phyloP scores from a whole-genome alignment of 2,797 vertebrate species.

The Sciaenops ocellatus region DNA sequence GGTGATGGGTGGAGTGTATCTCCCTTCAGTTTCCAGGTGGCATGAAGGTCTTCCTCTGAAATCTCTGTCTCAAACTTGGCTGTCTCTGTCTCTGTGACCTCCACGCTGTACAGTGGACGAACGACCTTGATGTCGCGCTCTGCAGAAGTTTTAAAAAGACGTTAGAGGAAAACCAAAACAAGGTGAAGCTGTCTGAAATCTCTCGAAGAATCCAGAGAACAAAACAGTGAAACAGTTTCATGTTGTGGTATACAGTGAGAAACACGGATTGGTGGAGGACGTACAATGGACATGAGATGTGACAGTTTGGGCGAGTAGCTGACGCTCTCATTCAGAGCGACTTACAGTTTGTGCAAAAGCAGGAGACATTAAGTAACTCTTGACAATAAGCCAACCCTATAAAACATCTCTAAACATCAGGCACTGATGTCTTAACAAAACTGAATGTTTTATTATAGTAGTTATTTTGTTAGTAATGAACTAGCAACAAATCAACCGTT shows the following conservation, averaged over 20 bases:
- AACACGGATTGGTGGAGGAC: not conserved
- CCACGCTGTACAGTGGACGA: slow-evolving; percentile 93
- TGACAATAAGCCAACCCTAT: slow-evolving; percentile 37
- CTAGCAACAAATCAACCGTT: not conserved
- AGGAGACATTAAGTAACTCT: not conserved
- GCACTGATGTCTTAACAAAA: not conserved
- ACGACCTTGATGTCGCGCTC: slow-evolving; percentile 96
- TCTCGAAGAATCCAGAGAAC: not conserved
- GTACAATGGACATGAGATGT: not conserved
- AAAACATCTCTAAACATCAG: not conserved
- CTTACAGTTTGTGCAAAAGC: slow-evolving; percentile 64
- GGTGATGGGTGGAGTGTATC: slow-evolving; percentile 90
- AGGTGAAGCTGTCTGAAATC: not conserved
- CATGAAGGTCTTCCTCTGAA: slow-evolving; percentile 94
- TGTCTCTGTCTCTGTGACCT: slow-evolving; percentile 94
- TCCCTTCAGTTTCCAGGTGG: slow-evolving; percentile 95
- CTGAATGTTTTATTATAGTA: too few species aligned
- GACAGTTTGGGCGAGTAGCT: slow-evolving; percentile 30
- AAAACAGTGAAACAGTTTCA: not conserved
- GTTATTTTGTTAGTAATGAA: not conserved
- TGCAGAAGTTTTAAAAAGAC: slow-evolving; percentile 66
- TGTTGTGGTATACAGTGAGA: not conserved
- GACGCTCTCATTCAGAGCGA: slow-evolving; percentile 59
- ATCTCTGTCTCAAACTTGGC: slow-evolving; percentile 97
- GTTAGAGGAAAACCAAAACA: slow-evolving; percentile 16